Evolutionary conservation across 2,888 invertebrate genomes (phyloP), one percentile per base, ranked within the genome.

Genomic region (Amorpha juglandis): DNA sequence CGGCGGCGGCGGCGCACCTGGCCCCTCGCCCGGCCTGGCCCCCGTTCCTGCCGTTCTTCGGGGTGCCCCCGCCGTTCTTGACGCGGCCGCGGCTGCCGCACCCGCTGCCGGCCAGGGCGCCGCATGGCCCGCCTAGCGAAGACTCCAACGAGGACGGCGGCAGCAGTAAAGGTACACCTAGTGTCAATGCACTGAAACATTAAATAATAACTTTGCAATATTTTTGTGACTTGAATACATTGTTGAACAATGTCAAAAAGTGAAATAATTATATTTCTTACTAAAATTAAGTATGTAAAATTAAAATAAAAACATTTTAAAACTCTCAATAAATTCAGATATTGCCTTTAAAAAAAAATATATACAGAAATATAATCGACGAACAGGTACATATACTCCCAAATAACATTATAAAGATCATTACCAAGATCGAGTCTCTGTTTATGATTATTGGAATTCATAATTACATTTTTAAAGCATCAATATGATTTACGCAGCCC

Each of bases 1-100:
- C 95, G 80, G 95, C 95, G 84, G 95, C 95, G 78, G 95, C 95
- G 80, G 95, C 95, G 84, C 95, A 92, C 80, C 88, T 87, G 80
- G 88, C 90, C 69, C 91, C 94, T 69, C 83, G 94, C 67, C 95
- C 95, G 69, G 90, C 94, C 68, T 95, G 95, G 91, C 94, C 95
- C 71, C 95, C 95, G 52, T 94, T 94, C 88, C 89, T 95, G 75
- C 92, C 92, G 50, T 95, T 95, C 78, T 94, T 95, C 81, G 91
- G 94, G 73, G 94, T 94, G 65, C 95, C 94, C 27, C 92, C 95
- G 78, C 95, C 94, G 74, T 92, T 92, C 88, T 91, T 95, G 75
- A 89, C 92, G 69, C 80, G 93, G 66, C 93, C 93, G 42, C 74
- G 92, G 70, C 78, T 92, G 50, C 90, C 88, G 67, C 89, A 88